phyloP scores from a whole-genome alignment of 2,797 vertebrate genomes.

The Propithecus deckenii region DNA sequence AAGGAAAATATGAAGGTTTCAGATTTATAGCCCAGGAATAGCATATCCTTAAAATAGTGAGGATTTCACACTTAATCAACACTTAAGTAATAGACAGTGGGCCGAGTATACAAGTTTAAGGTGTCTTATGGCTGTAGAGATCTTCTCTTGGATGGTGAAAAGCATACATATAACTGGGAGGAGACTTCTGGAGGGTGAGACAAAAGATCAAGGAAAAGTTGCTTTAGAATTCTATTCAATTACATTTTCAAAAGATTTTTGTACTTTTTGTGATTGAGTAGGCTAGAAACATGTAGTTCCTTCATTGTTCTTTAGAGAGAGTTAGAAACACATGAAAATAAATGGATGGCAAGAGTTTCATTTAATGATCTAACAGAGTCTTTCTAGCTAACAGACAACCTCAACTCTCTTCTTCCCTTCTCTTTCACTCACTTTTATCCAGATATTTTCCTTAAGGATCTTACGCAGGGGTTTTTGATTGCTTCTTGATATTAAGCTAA shows the following conservation, averaged over 20 bases:
- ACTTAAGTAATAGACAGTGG: neutral
- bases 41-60: conserved; percentile 8
- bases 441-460: neutral
- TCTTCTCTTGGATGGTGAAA: neutral
- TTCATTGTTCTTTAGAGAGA: neutral
- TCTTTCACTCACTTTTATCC: neutral
- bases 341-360: neutral
- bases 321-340: neutral
- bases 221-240: neutral
- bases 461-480: neutral
- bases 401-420: neutral
- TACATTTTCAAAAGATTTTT: neutral
- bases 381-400: neutral
- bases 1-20: neutral
- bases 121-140: neutral
- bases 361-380: neutral
- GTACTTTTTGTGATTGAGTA: neutral
- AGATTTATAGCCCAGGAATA: neutral
- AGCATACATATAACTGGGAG: neutral
- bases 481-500: neutral
- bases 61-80: conserved; percentile 18
- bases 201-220: neutral
- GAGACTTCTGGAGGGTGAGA: neutral
- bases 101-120: neutral
- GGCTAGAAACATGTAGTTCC: neutral